Percentiles rank a stretch among this genome's conserved stretches.
Evolutionary conservation across 35 echinoderm and acorn worm genomes (phyloP).

Genomic region (Acanthaster planci): DNA sequence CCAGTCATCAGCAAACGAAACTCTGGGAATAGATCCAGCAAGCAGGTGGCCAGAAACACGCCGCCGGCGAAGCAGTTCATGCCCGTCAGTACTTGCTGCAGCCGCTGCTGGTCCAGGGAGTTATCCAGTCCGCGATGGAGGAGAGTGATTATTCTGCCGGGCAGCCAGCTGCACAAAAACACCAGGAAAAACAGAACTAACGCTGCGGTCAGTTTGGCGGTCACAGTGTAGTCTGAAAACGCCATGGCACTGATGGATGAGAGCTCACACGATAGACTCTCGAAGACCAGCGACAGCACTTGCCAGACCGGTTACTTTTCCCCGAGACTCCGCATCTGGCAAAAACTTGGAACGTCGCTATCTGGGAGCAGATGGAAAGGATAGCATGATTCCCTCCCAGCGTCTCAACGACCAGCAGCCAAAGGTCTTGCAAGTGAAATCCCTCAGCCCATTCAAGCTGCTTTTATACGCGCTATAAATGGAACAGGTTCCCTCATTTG

Average conservation of each 20-base stretch:
- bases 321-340: too few relatives aligned
- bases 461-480: constrained; percentile 17
- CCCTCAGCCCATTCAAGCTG: background rate
- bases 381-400: too few relatives aligned
- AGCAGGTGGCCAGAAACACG: constrained; percentile 28
- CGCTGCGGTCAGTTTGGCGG: background rate
- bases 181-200: background rate
- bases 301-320: too few relatives aligned
- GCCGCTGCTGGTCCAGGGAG: constrained; percentile 3
- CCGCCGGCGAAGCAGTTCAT: constrained; percentile 36
- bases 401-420: too few relatives aligned
- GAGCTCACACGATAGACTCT: too few relatives aligned
- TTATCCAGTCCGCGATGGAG: constrained; percentile 18
- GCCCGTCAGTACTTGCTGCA: constrained; percentile 6
- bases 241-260: too few relatives aligned
- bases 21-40: constrained; percentile 22
- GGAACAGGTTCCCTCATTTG: background rate
- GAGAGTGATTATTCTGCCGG: background rate
- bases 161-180: constrained; percentile 9
- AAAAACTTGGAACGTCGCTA: too few relatives aligned
- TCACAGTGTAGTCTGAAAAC: background rate
- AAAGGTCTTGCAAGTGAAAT: too few relatives aligned
- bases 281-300: too few relatives aligned
- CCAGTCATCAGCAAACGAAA: background rate
- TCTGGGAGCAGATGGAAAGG: too few relatives aligned